A percentile compares a stretch with the other conserved stretches of the same genome.
Evolutionary conservation across 2,888 invertebrate species (phyloP).

Genomic region (Leucophenga maculata): DNA sequence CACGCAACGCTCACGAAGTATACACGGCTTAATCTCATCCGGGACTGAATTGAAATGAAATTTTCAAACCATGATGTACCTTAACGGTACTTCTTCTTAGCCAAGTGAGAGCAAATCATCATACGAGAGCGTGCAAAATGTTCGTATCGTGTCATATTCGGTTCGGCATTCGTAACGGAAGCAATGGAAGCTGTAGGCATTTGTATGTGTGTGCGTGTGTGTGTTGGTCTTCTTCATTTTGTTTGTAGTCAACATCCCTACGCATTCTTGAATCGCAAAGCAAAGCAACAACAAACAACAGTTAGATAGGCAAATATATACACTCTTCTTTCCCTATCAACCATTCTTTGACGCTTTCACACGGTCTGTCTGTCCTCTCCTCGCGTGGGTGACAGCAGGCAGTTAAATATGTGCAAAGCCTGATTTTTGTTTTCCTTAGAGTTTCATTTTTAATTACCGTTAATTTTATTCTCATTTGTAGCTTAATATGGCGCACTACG

Average conservation of each 20-base stretch:
- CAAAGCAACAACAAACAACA: slow-evolving; percentile 3
- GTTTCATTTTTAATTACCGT: no score
- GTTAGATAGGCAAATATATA: no score
- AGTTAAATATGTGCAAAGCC: neutral
- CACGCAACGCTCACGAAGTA: neutral
- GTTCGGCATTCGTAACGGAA: neutral
- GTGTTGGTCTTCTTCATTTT: neutral
- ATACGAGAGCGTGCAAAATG: neutral
- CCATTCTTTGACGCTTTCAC: neutral
- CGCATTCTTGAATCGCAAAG: neutral
- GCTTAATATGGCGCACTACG: no score
- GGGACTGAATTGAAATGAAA: slow-evolving; percentile 66
- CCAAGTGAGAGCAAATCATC: neutral
- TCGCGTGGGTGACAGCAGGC: slow-evolving; percentile 1
- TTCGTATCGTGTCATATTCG: neutral
- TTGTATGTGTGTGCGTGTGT: slow-evolving; percentile 1
- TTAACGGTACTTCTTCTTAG: slow-evolving; percentile 50
- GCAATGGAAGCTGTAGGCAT: slow-evolving; percentile 1
- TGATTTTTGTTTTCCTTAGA: neutral
- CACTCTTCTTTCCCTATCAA: neutral
- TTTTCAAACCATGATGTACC: slow-evolving; percentile 53
- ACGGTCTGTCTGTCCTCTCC: neutral
- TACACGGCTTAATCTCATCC: slow-evolving; percentile 61
- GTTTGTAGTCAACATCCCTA: slow-evolving; percentile 1
- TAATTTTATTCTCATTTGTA: no score